These are phyloP conservation scores for Scaptomyza caliginosa DNA, from an alignment of 2,888 invertebrate genomes.

Conservation along the genomic window DNA sequence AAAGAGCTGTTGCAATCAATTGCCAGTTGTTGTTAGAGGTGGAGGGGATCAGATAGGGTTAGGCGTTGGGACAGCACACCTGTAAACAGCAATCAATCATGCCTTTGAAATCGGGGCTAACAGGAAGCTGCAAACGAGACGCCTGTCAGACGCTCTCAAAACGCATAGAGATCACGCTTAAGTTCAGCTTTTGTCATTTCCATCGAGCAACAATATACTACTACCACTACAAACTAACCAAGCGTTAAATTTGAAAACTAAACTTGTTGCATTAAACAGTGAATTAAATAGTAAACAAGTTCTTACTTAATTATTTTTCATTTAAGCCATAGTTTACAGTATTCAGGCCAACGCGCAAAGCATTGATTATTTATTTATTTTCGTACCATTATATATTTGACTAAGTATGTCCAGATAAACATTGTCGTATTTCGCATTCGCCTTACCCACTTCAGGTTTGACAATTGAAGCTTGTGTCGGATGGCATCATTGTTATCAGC, in stretches of 20 bases:
- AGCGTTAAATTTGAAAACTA: neutral
- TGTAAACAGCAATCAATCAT: constrained; percentile 73
- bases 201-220: too few species aligned
- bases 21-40: neutral
- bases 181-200: constrained; percentile 14
- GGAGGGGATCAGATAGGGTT: neutral
- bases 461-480: constrained; percentile 16
- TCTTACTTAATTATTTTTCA: too few species aligned
- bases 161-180: neutral
- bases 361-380: too few species aligned
- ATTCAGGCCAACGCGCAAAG: too few species aligned
- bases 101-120: constrained; percentile 9
- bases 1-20: constrained; percentile 24
- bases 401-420: neutral
- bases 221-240: too few species aligned
- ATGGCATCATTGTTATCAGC: constrained; percentile 54
- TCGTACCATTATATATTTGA: too few species aligned
- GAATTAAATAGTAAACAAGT: too few species aligned
- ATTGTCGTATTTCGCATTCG: neutral
- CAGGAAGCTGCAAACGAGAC: constrained; percentile 9
- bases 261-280: too few species aligned
- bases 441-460: neutral
- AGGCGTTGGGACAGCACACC: constrained; percentile 21
- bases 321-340: too few species aligned
- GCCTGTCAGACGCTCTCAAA: constrained; percentile 15